These are phyloP conservation scores for Amblyraja radiata DNA, from an alignment of 2,797 vertebrate species.

Conservation along the genomic window DNA sequence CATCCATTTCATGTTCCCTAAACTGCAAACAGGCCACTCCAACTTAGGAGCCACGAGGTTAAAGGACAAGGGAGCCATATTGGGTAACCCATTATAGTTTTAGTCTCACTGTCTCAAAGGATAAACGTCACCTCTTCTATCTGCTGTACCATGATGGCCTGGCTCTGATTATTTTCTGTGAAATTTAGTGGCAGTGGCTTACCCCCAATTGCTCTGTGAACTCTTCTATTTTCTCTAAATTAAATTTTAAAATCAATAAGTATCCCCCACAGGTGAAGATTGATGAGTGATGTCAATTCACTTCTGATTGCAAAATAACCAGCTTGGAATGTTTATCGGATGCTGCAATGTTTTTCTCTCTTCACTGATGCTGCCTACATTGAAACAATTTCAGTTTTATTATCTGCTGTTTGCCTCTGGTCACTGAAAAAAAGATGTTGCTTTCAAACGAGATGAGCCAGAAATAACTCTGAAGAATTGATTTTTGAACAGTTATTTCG, in stretches of 20 bases:
- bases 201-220: background rate
- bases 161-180: background rate
- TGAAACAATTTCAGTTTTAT: background rate
- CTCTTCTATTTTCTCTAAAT: background rate
- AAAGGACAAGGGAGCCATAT: background rate
- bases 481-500: slow-evolving; percentile 2
- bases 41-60: background rate
- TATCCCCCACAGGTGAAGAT: background rate
- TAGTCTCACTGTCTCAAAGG: background rate
- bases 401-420: background rate
- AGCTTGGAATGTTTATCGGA: background rate
- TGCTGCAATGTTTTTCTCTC: no score
- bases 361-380: background rate
- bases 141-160: background rate
- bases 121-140: background rate
- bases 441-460: background rate
- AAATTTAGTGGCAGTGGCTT: background rate
- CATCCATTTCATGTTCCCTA: background rate
- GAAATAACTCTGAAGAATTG: background rate
- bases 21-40: background rate
- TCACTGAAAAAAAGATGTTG: background rate
- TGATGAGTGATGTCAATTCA: background rate
- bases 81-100: background rate
- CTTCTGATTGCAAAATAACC: background rate
- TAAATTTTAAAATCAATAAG: background rate